Conservation (phyloP, 1,140 invertebrate species). For the Philotrypesis tridentata region DNA sequence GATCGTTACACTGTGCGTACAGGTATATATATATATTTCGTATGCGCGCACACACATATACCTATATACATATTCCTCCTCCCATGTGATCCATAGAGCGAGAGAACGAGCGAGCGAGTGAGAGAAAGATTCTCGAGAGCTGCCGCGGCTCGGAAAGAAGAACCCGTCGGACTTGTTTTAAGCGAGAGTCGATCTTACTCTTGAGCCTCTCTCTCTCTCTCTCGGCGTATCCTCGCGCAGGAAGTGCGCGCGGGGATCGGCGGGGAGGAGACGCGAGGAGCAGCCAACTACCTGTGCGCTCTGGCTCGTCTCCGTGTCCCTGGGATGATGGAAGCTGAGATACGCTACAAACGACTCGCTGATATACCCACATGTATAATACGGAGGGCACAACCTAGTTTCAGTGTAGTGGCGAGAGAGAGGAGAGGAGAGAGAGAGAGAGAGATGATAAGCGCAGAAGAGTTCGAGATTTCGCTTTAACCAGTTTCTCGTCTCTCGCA, state of each 20-base stretch:
- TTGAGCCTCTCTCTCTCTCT: no score
- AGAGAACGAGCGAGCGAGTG: background rate
- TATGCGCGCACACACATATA: background rate
- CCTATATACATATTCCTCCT: background rate
- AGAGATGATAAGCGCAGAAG: background rate
- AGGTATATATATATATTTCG: background rate
- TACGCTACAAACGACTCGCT: background rate
- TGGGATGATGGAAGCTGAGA: background rate
- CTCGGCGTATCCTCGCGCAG: slow-evolving; percentile 17
- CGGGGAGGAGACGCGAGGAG: background rate
- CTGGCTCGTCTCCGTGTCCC: slow-evolving; percentile 9
- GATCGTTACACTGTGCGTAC: background rate
- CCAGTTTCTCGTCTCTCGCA: slow-evolving; percentile 10
- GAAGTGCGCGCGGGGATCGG: slow-evolving; percentile 19
- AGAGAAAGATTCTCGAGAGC: background rate
- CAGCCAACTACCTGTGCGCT: slow-evolving; percentile 29
- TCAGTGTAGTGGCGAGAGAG: no score
- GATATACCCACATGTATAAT: background rate
- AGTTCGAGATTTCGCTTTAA: slow-evolving; percentile 19
- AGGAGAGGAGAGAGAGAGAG: no score
- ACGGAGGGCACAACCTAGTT: slow-evolving; percentile 33
- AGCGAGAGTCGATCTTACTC: background rate
- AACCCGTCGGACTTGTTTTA: slow-evolving; percentile 45
- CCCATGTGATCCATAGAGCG: background rate
- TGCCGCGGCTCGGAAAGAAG: slow-evolving; percentile 7